phyloP scores from a whole-genome alignment of 53 echinoderm and acorn worm genomes.

The Antedon mediterranea region DNA sequence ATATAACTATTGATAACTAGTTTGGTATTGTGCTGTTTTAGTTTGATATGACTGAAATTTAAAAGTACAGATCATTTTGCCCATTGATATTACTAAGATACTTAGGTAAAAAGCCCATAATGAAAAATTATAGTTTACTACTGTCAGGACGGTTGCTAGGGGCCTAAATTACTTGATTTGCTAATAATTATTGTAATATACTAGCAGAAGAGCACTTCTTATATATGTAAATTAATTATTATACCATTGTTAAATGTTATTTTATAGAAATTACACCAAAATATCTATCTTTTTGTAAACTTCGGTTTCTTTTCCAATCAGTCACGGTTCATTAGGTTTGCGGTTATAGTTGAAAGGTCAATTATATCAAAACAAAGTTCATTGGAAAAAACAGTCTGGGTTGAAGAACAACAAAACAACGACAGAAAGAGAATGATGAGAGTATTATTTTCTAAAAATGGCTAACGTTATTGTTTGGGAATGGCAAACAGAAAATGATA shows the following conservation, averaged over 20 bases:
- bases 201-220: not conserved
- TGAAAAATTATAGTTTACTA: not conserved
- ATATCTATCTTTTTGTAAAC: not conserved
- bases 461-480: conserved; percentile 81
- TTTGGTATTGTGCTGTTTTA: not conserved
- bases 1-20: not conserved
- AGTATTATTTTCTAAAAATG: no score
- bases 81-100: not conserved
- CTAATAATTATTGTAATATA: not conserved
- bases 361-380: not conserved
- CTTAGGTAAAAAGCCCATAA: not conserved
- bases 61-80: not conserved
- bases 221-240: not conserved
- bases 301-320: not conserved
- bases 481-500: conserved; percentile 95
- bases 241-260: not conserved
- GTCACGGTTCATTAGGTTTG: not conserved
- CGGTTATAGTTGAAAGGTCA: not conserved
- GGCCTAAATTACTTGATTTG: not conserved
- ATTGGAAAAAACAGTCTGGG: not conserved
- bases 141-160: not conserved
- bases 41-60: not conserved
- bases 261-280: not conserved
- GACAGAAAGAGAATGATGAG: not conserved
- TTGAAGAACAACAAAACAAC: not conserved